Conservation (phyloP, 1,140 invertebrate genomes). For the Saccostrea cuccullata region DNA sequence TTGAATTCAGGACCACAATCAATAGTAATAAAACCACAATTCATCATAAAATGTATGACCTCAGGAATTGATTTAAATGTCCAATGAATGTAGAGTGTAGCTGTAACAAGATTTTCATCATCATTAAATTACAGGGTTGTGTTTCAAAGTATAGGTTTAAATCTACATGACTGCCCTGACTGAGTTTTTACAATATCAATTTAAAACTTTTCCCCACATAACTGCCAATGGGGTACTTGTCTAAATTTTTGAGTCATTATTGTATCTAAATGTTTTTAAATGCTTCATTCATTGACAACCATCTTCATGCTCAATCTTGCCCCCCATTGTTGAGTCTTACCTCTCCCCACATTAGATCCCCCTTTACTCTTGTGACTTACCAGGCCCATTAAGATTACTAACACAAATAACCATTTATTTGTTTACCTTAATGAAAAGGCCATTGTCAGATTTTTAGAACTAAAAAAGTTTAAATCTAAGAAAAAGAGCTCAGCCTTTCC, state of each 20-base stretch:
- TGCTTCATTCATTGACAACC: not conserved
- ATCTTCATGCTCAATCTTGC: slow-evolving; percentile 31
- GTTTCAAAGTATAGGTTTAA: not conserved
- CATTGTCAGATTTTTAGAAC: slow-evolving; percentile 5
- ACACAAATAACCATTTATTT: slow-evolving; percentile 15
- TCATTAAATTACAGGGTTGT: slow-evolving; percentile 9
- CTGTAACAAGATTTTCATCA: not conserved
- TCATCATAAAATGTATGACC: not conserved
- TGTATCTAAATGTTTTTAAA: not conserved
- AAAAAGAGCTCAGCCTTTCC: not conserved
- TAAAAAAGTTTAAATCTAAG: not conserved
- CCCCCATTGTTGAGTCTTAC: not conserved
- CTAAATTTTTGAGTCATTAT: not conserved
- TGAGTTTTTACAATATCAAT: not conserved
- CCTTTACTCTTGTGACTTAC: not conserved
- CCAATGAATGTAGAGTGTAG: not conserved
- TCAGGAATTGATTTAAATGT: slow-evolving; percentile 5
- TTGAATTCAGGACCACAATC: not conserved
- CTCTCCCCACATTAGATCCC: not conserved
- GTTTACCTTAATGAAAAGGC: not conserved
- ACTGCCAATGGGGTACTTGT: not conserved
- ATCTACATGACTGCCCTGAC: not conserved
- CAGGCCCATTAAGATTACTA: not conserved
- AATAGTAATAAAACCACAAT: not conserved
- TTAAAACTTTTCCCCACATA: not conserved